A percentile compares a stretch with the other conserved stretches of the same genome.
These are phyloP conservation scores for Dasypolia templi DNA, from an alignment of 2,888 invertebrate species.

Conservation along the genomic window DNA sequence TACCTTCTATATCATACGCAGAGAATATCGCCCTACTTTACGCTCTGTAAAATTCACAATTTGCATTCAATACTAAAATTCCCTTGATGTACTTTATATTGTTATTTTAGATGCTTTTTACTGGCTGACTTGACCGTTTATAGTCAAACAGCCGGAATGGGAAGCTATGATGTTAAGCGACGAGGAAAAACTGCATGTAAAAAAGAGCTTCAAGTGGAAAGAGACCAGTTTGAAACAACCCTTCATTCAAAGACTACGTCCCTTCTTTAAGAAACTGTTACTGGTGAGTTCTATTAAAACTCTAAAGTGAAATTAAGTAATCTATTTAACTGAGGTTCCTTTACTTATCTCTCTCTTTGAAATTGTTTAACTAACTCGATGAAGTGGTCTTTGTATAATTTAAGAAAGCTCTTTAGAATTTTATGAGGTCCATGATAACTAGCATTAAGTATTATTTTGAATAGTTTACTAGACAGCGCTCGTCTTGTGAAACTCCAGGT, in stretches of 20 bases:
- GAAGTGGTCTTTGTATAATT: slow-evolving; percentile 49
- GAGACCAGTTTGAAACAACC: slow-evolving; percentile 68
- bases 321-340: slow-evolving; percentile 51
- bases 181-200: slow-evolving; percentile 73
- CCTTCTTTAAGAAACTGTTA: slow-evolving; percentile 51
- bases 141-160: slow-evolving; percentile 79
- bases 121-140: slow-evolving; percentile 73
- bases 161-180: slow-evolving; percentile 77
- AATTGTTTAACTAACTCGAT: slow-evolving; percentile 61
- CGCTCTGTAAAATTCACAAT: slow-evolving; percentile 75
- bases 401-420: slow-evolving; percentile 39
- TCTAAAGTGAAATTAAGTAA: slow-evolving; percentile 61
- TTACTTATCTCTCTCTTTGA: slow-evolving; percentile 55
- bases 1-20: slow-evolving; percentile 24
- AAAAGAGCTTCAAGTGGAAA: slow-evolving; percentile 62
- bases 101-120: slow-evolving; percentile 80
- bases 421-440: slow-evolving; percentile 27
- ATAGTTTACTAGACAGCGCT: slow-evolving; percentile 31
- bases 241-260: slow-evolving; percentile 62
- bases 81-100: slow-evolving; percentile 74
- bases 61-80: slow-evolving; percentile 77
- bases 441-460: slow-evolving; percentile 11
- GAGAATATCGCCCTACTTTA: slow-evolving; percentile 53
- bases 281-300: slow-evolving; percentile 60
- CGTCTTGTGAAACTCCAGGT: not conserved